Conservation (phyloP, 2,797 vertebrate species). For the Menidia menidia region DNA sequence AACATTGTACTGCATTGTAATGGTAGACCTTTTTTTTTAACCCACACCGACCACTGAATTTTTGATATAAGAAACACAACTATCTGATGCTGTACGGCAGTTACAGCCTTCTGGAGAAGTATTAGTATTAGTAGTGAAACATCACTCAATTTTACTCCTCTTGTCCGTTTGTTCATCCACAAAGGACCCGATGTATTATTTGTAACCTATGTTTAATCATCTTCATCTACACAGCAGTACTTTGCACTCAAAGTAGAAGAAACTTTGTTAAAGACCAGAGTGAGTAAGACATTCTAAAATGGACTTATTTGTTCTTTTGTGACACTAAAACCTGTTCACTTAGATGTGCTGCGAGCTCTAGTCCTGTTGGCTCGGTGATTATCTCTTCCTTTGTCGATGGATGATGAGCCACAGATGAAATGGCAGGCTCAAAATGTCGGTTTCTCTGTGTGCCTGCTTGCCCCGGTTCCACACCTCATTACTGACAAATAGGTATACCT, state of each 20-base stretch:
- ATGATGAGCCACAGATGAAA: slow-evolving; percentile 40
- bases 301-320: not conserved
- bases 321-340: not conserved
- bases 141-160: too few relatives aligned
- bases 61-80: not conserved
- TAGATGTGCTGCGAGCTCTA: slow-evolving; percentile 3
- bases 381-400: slow-evolving; percentile 32
- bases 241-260: not conserved
- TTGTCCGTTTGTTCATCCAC: too few relatives aligned
- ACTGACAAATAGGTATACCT: slow-evolving; percentile 36
- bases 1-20: not conserved
- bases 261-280: slow-evolving; percentile 6
- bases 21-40: not conserved
- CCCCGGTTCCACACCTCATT: slow-evolving; percentile 36
- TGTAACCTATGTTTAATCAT: too few relatives aligned
- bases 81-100: not conserved
- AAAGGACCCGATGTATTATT: too few relatives aligned
- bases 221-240: not conserved
- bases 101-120: not conserved
- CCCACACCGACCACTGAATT: not conserved
- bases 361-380: slow-evolving; percentile 21
- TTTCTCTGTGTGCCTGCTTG: slow-evolving; percentile 20
- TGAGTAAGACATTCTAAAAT: not conserved
- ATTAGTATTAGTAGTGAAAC: too few relatives aligned
- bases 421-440: slow-evolving; percentile 12